phyloP scores from a whole-genome alignment of 1,140 invertebrate species.

The Drosophila baimaii region DNA sequence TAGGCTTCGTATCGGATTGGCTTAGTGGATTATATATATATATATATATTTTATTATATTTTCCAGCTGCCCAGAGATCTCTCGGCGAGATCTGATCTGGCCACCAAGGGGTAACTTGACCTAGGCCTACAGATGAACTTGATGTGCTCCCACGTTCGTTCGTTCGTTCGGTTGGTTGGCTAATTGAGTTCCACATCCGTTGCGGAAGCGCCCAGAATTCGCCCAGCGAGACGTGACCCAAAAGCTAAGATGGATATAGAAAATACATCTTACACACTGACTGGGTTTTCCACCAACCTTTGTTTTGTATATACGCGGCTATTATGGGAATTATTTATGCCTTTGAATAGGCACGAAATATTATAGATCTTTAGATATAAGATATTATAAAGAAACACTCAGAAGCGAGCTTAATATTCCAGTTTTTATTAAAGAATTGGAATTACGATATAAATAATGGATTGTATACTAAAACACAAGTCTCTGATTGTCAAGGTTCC shows the following conservation, averaged over 20 bases:
- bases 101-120: constrained; percentile 9
- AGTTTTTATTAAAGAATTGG: too few species aligned
- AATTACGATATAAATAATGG: too few species aligned
- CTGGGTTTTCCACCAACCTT: constrained; percentile 13
- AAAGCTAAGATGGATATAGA: not conserved
- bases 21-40: constrained; percentile 5
- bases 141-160: constrained; percentile 27
- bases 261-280: constrained; percentile 11
- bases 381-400: too few species aligned
- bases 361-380: not conserved
- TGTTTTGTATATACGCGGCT: not conserved
- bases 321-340: constrained; percentile 18
- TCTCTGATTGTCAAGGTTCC: not conserved
- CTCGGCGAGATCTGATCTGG: constrained; percentile 9
- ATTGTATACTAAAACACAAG: not conserved
- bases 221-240: constrained; percentile 29
- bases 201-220: constrained; percentile 28
- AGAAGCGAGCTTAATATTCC: not conserved
- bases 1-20: constrained; percentile 18
- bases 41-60: not conserved
- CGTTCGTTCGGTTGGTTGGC: not conserved
- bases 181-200: constrained; percentile 21
- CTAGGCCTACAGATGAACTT: constrained; percentile 29
- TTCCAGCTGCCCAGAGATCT: not conserved
- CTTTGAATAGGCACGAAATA: constrained; percentile 34